Evolutionary conservation across 2,113 vertebrate genomes (phyloP).

Genomic region (Peromyscus californicus): DNA sequence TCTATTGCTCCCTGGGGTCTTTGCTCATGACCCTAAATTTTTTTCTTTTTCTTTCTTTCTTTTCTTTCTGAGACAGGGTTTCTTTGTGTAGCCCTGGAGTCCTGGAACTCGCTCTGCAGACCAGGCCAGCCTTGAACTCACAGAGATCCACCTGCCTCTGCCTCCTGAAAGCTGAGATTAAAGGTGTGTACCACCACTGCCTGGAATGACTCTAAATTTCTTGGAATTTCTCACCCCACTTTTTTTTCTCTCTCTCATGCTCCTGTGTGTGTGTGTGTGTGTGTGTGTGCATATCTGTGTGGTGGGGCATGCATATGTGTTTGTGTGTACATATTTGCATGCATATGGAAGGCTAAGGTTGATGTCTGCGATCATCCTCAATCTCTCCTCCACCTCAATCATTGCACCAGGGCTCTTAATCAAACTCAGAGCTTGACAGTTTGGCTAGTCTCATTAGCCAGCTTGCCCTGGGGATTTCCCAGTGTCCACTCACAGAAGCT

Average conservation of each 20-base stretch:
- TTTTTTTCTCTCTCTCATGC: neutral
- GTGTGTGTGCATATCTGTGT: neutral
- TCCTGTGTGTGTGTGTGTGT: neutral
- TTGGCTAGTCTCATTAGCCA: neutral
- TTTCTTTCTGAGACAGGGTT: neutral
- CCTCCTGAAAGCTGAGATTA: neutral
- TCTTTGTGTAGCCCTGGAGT: neutral
- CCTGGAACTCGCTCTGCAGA: neutral
- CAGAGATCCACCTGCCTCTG: neutral
- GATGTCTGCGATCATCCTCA: neutral
- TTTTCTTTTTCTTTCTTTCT: neutral
- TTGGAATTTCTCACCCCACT: neutral
- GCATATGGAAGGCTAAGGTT: neutral
- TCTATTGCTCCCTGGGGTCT: neutral
- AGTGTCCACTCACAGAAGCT: neutral
- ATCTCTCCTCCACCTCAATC: neutral
- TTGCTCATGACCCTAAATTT: neutral
- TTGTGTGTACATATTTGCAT: neutral
- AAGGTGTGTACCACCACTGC: neutral
- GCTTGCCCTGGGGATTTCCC: neutral
- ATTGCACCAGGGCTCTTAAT: neutral
- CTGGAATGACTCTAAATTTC: neutral
- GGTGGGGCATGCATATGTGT: neutral
- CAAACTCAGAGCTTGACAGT: no score
- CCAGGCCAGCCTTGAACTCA: neutral